Base-by-base conservation (phyloP, 2,113 vertebrate species). In the Bubo bubo region DNA sequence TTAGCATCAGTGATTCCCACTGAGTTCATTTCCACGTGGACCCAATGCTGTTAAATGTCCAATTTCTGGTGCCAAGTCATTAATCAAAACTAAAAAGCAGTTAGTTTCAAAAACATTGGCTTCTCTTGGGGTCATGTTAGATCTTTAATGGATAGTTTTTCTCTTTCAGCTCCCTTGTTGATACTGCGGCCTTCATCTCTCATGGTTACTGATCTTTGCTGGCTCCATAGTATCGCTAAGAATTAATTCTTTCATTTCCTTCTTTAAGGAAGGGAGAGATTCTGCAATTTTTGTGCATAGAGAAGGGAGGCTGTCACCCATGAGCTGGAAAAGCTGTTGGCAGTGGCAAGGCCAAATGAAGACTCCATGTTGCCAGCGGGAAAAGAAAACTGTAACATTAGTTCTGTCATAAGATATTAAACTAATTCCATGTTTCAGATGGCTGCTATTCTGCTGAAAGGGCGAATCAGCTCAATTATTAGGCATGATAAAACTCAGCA, bases 11-110 rank as follows among this genome's bases (percentile, higher is more conserved):
- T 75, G 92, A 80, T 63, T 94, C 76, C 30, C 87, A 92, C 79
- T 74, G 67, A 96, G 76, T 64, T 96, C 34, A 91, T 89, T 96
- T 93, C 82, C 52, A 83, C 9, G 55, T 39, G 63, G 90, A 87
- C 41, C 5, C 58, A 66, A 45, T 56, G n/a, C 76, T 94, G 72
- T 72, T 83, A 91, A 77, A 94, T 20, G 63, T 92, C 66, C 41
- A 68, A 34, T 56, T 93, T 92, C 89, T 95, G n/a, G 56, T 92
- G 79, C 63, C 71, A 95, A 95, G 93, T 91, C 90, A 95, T 97
- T 95, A 94, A 96, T 97, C 93, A 95, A 95, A 95, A 70, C 50
- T 62, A 66, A 83, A 84, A 79, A 64, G 55, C 22, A 37, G 27
- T 66, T 77, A 43, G 59, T 62, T 83, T 14, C 4, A 74, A 55